Percentiles rank a stretch among this genome's conserved stretches.
These are phyloP conservation scores for Aphelocoma californica DNA, from an alignment of 2,797 vertebrate species.

Conservation along the genomic window DNA sequence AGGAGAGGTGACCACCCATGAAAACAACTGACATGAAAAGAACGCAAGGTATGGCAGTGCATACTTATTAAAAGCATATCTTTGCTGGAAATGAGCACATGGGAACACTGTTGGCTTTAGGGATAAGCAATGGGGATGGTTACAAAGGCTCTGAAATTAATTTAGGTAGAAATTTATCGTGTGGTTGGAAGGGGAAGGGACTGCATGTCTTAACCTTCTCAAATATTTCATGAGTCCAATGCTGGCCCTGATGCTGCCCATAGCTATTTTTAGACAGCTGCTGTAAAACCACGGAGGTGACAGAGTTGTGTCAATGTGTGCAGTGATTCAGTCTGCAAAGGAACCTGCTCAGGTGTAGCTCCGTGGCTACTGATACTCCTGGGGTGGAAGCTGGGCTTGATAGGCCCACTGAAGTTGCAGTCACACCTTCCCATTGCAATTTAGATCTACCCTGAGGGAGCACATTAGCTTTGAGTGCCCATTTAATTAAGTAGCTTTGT, in stretches of 20 bases:
- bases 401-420: not conserved
- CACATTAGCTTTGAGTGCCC: not conserved
- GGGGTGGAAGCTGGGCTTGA: not conserved
- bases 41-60: not conserved
- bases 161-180: not conserved
- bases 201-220: not conserved
- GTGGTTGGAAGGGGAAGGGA: not conserved
- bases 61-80: not conserved
- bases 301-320: not conserved
- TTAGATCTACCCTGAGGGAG: not conserved
- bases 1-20: slow-evolving; percentile 21
- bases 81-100: not conserved
- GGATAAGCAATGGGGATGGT: not conserved
- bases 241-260: not conserved
- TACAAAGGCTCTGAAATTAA: not conserved
- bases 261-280: not conserved
- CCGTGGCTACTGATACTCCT: not conserved
- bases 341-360: not conserved
- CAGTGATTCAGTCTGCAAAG: not conserved
- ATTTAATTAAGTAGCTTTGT: slow-evolving; percentile 36
- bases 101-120: not conserved
- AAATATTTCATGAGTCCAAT: not conserved
- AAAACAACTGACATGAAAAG: slow-evolving; percentile 14
- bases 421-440: not conserved
- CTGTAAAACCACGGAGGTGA: not conserved